phyloP scores from a whole-genome alignment of 2,113 vertebrate species.

The Chascanopsetta lugubris region DNA sequence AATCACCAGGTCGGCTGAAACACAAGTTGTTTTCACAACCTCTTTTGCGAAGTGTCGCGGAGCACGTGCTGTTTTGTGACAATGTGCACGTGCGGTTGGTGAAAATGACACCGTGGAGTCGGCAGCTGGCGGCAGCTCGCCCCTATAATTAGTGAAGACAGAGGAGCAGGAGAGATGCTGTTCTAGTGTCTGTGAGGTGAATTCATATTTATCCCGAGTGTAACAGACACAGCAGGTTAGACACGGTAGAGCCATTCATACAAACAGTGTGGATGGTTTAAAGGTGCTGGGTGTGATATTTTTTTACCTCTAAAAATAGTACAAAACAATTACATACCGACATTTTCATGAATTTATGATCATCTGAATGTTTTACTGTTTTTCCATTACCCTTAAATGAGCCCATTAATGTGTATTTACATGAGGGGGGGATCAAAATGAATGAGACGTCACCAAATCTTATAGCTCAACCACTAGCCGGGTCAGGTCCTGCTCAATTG shows the following conservation, averaged over 20 bases:
- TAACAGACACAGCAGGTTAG: conserved; percentile 16
- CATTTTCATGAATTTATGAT: no score
- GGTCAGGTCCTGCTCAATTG: no score
- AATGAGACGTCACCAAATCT: no score
- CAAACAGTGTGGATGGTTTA: no score
- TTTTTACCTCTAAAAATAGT: no score
- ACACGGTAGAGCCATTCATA: not conserved
- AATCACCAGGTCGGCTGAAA: not conserved
- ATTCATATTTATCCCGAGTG: conserved; percentile 21
- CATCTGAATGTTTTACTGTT: no score
- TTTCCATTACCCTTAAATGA: no score
- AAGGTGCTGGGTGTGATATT: no score
- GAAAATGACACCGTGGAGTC: not conserved
- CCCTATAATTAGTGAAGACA: conserved; percentile 31
- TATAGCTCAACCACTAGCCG: no score
- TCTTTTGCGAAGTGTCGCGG: not conserved
- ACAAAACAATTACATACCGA: no score
- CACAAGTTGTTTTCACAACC: not conserved
- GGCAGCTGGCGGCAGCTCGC: not conserved
- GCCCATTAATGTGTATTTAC: no score
- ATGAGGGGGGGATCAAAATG: no score
- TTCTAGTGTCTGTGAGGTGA: conserved; percentile 5
- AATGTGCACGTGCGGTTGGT: not conserved
- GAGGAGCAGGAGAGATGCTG: conserved; percentile 7
- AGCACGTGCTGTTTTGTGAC: not conserved